Evolutionary conservation across 2,113 vertebrate species (phyloP).

Genomic region (Poeciliopsis turrubarensis): DNA sequence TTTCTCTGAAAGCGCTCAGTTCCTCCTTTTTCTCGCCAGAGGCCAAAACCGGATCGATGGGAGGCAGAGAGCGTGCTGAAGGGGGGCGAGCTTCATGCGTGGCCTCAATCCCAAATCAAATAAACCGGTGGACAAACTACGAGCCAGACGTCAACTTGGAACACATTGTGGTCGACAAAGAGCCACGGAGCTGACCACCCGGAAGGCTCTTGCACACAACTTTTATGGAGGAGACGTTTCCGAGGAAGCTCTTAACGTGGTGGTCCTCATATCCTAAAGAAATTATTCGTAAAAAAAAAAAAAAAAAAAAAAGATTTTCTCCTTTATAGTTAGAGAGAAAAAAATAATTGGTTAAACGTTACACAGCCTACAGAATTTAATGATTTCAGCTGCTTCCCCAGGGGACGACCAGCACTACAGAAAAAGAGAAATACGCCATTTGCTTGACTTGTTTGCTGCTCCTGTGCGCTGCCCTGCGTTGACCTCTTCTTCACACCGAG

Average conservation of each 20-base stretch:
- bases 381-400: slow-evolving; percentile 1
- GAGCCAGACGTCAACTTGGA: slow-evolving; percentile 13
- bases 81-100: background rate
- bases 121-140: background rate
- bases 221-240: background rate
- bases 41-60: slow-evolving; percentile 6
- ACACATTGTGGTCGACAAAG: background rate
- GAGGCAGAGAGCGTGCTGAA: background rate
- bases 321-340: no score
- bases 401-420: slow-evolving; percentile 8
- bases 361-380: background rate
- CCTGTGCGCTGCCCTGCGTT: slow-evolving; percentile 32
- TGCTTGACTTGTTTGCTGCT: slow-evolving; percentile 49
- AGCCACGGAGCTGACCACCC: background rate
- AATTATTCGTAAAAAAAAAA: no score
- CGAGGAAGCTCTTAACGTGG: background rate
- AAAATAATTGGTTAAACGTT: background rate
- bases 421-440: slow-evolving; percentile 38
- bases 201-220: background rate
- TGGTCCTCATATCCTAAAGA: background rate
- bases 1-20: slow-evolving; percentile 27
- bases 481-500: slow-evolving; percentile 46
- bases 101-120: slow-evolving; percentile 1
- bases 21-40: slow-evolving; percentile 1
- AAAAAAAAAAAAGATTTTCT: no score